Percentiles rank a stretch among this genome's conserved stretches.
Evolutionary conservation across 2,797 vertebrate species (phyloP).

Genomic region (Chaenodraco wilsoni): DNA sequence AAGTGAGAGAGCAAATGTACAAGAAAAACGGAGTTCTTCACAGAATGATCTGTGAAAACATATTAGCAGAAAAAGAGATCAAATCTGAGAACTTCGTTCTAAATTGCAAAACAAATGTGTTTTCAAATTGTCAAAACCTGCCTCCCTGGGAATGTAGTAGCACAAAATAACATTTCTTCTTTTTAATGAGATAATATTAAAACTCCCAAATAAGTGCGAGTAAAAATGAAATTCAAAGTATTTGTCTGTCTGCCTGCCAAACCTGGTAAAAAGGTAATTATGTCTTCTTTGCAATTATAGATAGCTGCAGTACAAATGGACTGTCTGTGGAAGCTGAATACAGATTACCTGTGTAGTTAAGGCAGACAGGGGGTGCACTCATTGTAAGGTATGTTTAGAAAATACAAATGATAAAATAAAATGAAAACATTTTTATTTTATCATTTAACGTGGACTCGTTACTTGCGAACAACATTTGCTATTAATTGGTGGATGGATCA

Average conservation of each 20-base stretch:
- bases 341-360: conserved; percentile 38
- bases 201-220: conserved; percentile 6
- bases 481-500: not conserved
- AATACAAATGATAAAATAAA: not conserved
- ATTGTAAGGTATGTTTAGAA: conserved; percentile 28
- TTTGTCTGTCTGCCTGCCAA: conserved; percentile 23
- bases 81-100: not conserved
- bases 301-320: conserved; percentile 30
- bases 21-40: not conserved
- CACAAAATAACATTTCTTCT: not conserved
- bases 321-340: conserved; percentile 31
- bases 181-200: conserved; percentile 10
- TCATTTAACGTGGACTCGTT: too few relatives aligned
- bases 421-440: not conserved
- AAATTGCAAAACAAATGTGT: not conserved
- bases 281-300: conserved; percentile 53
- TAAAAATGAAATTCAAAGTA: conserved; percentile 16
- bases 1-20: not conserved
- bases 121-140: not conserved
- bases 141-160: not conserved
- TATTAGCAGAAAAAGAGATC: not conserved
- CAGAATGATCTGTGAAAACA: not conserved
- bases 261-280: conserved; percentile 48
- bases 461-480: not conserved
- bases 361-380: not conserved